Evolutionary conservation across 2,888 invertebrate genomes (phyloP), one percentile per base, ranked within the genome.

Genomic region (Alitta virens): DNA sequence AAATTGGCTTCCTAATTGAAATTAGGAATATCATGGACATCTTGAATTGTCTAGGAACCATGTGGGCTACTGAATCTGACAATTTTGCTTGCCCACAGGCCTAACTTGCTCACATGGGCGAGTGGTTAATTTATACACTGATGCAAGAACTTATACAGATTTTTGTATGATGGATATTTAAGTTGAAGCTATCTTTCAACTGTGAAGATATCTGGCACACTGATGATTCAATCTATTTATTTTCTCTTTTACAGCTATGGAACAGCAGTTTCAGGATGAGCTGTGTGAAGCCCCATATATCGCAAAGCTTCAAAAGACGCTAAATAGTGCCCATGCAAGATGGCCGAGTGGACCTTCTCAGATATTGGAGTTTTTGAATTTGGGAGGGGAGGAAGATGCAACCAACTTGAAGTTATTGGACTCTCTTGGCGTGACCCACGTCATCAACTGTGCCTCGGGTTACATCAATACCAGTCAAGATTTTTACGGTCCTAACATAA

Each of bases 361-460:
- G 25, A 43, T 69, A 16, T 54, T 66, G 12, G 68, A 68, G 51
- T 63, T 60, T 50, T 59, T 71, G 27, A 69, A 66, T 56, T 49
- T 71, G 12, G 69, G 68, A 16, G 64, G 59, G 14, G 68, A 62
- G 40, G 54, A 60, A 5, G 65, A 69, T 21, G 70, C 70, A 14
- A 64, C 43, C 1, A 63, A 69, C 56, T 52, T 65, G 18, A 25
- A 54, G 14, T 38, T 59, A n/a, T 43, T 69, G 18, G 56, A 59
- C 40, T 53, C 61, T 7, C 38, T 66, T 5, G 68, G 68, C 1
- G 67, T 71, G 40, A 71, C 70, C 23, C 71, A 71, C 42, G 62
- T 71, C 16, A 63, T 71, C 21, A 71, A 71, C 60, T 68, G 69
- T 58, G 71, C 71, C 24, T 62, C 64, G 0, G 58, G 60, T 2